These are phyloP conservation scores for Rousettus madagascariensis DNA, from an alignment of 2,797 vertebrate species.

Conservation along the genomic window DNA sequence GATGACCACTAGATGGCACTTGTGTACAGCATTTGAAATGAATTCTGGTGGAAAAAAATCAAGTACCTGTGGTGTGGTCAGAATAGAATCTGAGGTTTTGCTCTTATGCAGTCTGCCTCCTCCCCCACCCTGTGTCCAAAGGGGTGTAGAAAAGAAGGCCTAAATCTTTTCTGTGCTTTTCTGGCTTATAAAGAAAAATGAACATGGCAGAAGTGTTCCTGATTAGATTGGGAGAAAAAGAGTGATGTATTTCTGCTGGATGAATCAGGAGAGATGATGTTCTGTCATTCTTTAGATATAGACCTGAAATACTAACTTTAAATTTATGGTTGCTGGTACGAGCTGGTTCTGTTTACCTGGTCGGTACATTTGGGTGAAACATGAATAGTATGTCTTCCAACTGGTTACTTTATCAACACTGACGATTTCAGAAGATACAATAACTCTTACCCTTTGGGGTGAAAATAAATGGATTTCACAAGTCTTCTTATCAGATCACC, in stretches of 20 bases:
- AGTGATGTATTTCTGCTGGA: conserved; percentile 82
- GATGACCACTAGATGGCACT: conserved; percentile 85
- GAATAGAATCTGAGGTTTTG: conserved; percentile 69
- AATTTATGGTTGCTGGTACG: conserved; percentile 82
- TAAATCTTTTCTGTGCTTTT: conserved; percentile 79
- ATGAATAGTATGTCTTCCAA: conserved; percentile 74
- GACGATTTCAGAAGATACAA: conserved; percentile 82
- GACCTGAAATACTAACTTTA: conserved; percentile 83
- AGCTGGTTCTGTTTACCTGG: conserved; percentile 81
- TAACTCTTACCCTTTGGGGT: conserved; percentile 80
- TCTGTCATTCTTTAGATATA: conserved; percentile 85
- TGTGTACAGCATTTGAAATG: conserved; percentile 78
- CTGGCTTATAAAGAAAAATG: conserved; percentile 85
- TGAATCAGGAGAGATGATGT: conserved; percentile 83
- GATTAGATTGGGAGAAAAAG: conserved; percentile 85
- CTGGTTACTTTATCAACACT: conserved; percentile 84
- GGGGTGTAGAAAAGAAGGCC: conserved; percentile 25
- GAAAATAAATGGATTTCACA: conserved; percentile 68
- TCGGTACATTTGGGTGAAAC: conserved; percentile 77
- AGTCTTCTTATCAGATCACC: conserved; percentile 82
- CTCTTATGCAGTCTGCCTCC: conserved; percentile 49
- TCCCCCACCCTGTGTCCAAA: conserved; percentile 22
- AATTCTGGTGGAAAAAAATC: not conserved
- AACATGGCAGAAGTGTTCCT: conserved; percentile 82
- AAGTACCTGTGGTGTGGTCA: conserved; percentile 25